Base-by-base conservation (phyloP, 2,797 vertebrate genomes). In the Cryptoprocta ferox region DNA sequence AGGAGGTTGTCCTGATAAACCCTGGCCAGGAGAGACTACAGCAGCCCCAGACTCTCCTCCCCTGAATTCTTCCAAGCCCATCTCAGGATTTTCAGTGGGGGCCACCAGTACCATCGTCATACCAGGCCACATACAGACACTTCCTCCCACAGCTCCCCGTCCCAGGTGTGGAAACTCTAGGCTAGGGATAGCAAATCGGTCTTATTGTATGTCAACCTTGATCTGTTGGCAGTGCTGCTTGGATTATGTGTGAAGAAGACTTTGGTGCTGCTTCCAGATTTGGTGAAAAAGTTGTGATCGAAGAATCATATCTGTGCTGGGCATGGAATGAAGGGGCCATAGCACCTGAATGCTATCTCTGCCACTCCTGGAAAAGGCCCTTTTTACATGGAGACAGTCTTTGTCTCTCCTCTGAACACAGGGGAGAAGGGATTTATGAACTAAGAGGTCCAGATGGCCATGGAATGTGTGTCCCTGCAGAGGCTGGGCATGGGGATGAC, bases 351-450 rank as follows among this genome's bases (percentile, higher is more conserved):
- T 35, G 48, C 30, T 4, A 37, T 15, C 10, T 16, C n/a, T 5
- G 37, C 59, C 39, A 6, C 21, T 68, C 71, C 75, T 48, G 26
- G 15, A 39, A n/a, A 61, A 18, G 73, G 24, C 45, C 37, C 63
- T 73, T 79, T 56, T 15, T n/a, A 30, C 42, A 9, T 18, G 3
- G 48, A 92, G 32, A 78, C 2, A 6, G 5, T 30, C 73, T 83
- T 37, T 87, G 50, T 66, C 63, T 87, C 35, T 83, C 24, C 82
- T 83, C 35, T 35, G 53, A 73, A 88, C 35, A 48, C 16, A 24
- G 56, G 61, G 11, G 3, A 66, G 48, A 59, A 85, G 94, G 53
- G 70, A 32, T 26, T 50, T 63, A 13, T 82, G 30, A n/a, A 37
- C 37, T 4, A 59, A 24, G 56, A 59, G 56, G 56, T 59, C 56